Evolutionary conservation across 2,888 invertebrate species (phyloP).

Genomic region (Emesis russula): DNA sequence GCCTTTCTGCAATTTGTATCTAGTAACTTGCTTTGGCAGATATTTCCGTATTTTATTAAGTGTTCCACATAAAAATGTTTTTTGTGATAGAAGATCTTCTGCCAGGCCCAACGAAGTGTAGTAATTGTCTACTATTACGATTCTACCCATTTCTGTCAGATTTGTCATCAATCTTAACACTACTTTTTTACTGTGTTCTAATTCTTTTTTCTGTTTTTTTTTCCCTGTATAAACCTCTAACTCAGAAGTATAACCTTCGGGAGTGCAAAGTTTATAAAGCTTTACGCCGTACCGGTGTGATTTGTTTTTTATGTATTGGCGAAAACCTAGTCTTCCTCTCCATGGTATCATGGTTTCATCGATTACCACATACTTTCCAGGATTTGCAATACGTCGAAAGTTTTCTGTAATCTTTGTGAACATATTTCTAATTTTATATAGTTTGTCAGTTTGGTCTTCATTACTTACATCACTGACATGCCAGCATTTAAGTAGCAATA

Average conservation of each 20-base stretch:
- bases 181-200: slow-evolving; percentile 65
- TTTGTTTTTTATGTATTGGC: slow-evolving; percentile 89
- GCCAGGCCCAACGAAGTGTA: slow-evolving; percentile 50
- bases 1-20: slow-evolving; percentile 17
- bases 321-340: slow-evolving; percentile 82
- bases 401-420: slow-evolving; percentile 49
- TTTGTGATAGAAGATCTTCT: slow-evolving; percentile 54
- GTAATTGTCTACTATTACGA: slow-evolving; percentile 60
- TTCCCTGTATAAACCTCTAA: slow-evolving; percentile 31
- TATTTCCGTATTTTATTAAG: slow-evolving; percentile 40
- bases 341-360: slow-evolving; percentile 48
- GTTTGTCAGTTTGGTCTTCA: slow-evolving; percentile 39
- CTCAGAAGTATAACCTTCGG: slow-evolving; percentile 55
- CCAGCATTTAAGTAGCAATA: slow-evolving; percentile 73
- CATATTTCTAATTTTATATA: slow-evolving; percentile 52
- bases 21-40: slow-evolving; percentile 45
- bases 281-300: slow-evolving; percentile 60
- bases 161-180: slow-evolving; percentile 71
- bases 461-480: slow-evolving; percentile 60
- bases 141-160: slow-evolving; percentile 51
- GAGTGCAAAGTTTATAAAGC: slow-evolving; percentile 63
- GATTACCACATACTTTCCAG: slow-evolving; percentile 60
- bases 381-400: slow-evolving; percentile 55
- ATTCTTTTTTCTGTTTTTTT: slow-evolving; percentile 9
- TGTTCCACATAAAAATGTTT: slow-evolving; percentile 62